A percentile compares a stretch with the other conserved stretches of the same genome.
These are phyloP conservation scores for Morus bassanus DNA, from an alignment of 2,797 vertebrate species.

Conservation along the genomic window DNA sequence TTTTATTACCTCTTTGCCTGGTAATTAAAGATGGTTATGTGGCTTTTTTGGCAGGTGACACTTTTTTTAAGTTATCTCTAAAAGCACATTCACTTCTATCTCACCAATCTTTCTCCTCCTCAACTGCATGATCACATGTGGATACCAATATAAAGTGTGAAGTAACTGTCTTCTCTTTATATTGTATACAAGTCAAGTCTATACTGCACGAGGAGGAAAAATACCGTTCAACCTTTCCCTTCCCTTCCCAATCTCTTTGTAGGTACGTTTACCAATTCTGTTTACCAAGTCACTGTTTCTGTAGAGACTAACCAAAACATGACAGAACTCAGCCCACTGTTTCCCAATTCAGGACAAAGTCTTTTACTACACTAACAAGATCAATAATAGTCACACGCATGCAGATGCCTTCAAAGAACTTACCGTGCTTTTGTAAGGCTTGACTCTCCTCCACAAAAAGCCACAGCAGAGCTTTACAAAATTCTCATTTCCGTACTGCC, in stretches of 20 bases:
- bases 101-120: neutral
- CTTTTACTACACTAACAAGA: neutral
- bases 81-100: neutral
- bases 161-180: neutral
- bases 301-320: neutral
- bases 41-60: neutral
- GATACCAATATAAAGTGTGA: neutral
- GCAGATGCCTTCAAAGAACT: neutral
- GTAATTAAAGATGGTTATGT: neutral
- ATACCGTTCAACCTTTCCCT: neutral
- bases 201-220: neutral
- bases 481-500: neutral
- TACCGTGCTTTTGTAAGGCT: neutral
- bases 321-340: neutral
- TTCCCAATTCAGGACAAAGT: neutral
- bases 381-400: neutral
- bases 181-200: neutral
- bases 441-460: neutral
- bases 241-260: neutral
- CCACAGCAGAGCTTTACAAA: neutral
- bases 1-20: neutral
- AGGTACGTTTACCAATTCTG: neutral
- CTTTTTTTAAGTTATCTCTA: neutral
- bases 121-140: neutral
- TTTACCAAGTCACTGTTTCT: neutral